Evolutionary conservation across 2,888 invertebrate genomes (phyloP).

Genomic region (Hybos culiciformis): DNA sequence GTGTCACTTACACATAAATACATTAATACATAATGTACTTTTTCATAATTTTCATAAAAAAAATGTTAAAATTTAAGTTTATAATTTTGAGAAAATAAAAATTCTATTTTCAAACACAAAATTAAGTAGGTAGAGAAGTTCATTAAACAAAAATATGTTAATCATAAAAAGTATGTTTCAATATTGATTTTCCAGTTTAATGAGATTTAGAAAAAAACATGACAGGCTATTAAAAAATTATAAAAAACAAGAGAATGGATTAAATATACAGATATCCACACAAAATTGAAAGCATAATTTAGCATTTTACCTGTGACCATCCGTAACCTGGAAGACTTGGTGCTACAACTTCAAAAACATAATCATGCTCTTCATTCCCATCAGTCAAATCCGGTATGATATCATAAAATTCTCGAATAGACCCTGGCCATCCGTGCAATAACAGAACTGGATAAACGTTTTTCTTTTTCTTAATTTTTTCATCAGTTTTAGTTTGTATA

Average conservation of each 20-base stretch:
- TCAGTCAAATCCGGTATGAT: constrained; percentile 51
- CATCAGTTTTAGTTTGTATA: constrained; percentile 44
- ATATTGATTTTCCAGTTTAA: too few relatives aligned
- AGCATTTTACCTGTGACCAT: constrained; percentile 45
- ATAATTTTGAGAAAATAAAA: neutral
- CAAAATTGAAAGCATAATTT: too few relatives aligned
- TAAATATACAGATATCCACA: too few relatives aligned
- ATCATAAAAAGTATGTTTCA: too few relatives aligned
- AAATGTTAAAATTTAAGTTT: neutral
- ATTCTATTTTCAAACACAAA: too few relatives aligned
- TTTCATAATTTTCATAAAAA: too few relatives aligned
- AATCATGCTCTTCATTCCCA: constrained; percentile 38
- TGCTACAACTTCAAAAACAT: constrained; percentile 53
- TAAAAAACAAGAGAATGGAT: too few relatives aligned
- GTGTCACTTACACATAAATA: neutral
- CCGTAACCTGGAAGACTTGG: constrained; percentile 60
- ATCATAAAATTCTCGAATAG: constrained; percentile 65
- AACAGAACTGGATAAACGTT: constrained; percentile 53
- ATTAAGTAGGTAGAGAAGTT: too few relatives aligned
- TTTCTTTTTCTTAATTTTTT: constrained; percentile 29
- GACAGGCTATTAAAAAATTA: too few relatives aligned
- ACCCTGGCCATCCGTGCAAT: constrained; percentile 79
- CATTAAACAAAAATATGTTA: too few relatives aligned
- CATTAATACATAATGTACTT: neutral
- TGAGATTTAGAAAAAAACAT: too few relatives aligned